Base-by-base conservation (phyloP, 2,888 invertebrate species). In the Ennomos fuscantarius region DNA sequence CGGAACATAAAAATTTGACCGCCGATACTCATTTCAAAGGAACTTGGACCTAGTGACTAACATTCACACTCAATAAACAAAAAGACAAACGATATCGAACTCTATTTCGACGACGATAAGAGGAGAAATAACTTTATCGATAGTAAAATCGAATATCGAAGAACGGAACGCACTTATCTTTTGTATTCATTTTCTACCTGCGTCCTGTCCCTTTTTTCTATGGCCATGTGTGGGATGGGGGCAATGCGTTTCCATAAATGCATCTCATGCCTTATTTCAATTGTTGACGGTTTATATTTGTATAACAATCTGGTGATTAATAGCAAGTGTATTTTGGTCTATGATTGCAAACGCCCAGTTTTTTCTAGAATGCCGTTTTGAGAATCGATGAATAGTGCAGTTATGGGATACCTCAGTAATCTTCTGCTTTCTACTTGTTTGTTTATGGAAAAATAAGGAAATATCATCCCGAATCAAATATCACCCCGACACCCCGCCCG, bases 181-280 rank as follows among this genome's bases (percentile, higher is more conserved):
- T 89, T 87, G 86, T 87, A 82, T 83, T 82, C 79, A 78, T 77
- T 83, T 79, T 86, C 83, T 91, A 91, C 91, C 92, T 91, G 92
- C 79, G 82, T 73, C 74, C 77, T 72, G 82, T 82, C 86, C 87
- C 79, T 88, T 87, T 89, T 85, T 84, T 78, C 80, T 73, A 72
- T 62, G 68, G 69, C 71, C 78, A 78, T 73, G 68, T 76, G 79
- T 76, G 72, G 70, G 71, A 55, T 68, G 69, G 58, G 64, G 24
- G 56, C 63, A 42, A 60, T 8, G 43, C 13, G 43, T 35, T 12
- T 31, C 42, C 31, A 39, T 32, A 54, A 47, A 35, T 15, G 49
- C 40, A 60, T 44, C 59, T 41, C 48, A 39, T 9, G 41, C 64
- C 64, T 72, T 82, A 78, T 57, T 5, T 0, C 10, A 2, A 8